These are phyloP conservation scores for Halocynthia roretzi DNA, from an alignment of 23 tunicate species.

Conservation along the genomic window DNA sequence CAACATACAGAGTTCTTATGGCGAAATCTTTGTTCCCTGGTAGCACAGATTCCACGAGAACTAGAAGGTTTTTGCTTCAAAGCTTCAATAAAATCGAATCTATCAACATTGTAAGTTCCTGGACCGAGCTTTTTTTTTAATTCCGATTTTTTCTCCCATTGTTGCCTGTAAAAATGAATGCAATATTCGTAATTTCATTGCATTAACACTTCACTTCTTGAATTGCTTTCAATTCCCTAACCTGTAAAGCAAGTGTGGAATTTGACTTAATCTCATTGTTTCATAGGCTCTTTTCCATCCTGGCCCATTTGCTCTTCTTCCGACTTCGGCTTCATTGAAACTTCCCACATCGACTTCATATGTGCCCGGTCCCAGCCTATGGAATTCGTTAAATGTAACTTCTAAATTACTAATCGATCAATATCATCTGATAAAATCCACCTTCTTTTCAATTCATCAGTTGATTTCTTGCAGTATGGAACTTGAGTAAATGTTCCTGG, in stretches of 20 bases:
- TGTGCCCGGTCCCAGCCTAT: constrained; percentile 69
- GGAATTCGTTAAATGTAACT: neutral
- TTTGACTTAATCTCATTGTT: constrained; percentile 40
- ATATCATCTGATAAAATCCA: constrained; percentile 3
- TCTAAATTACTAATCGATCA: neutral
- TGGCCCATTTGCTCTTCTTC: constrained; percentile 57
- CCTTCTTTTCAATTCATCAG: constrained; percentile 49
- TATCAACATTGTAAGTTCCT: constrained; percentile 65
- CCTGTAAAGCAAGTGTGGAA: constrained; percentile 95
- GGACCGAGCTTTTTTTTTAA: constrained; percentile 58
- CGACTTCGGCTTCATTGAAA: constrained; percentile 47
- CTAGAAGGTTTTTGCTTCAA: constrained; percentile 51
- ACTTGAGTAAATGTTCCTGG: constrained; percentile 88
- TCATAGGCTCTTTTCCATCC: constrained; percentile 93
- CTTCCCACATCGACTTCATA: constrained; percentile 63
- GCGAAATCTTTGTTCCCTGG: constrained; percentile 61
- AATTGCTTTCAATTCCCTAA: constrained; percentile 7
- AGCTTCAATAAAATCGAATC: constrained; percentile 36
- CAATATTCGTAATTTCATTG: no score
- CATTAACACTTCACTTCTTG: no score
- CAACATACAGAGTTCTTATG: constrained; percentile 23
- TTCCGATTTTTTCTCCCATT: constrained; percentile 72
- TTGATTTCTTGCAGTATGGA: constrained; percentile 77
- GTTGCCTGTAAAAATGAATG: constrained; percentile 10
- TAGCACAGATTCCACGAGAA: constrained; percentile 51